A percentile compares a stretch with the other conserved stretches of the same genome.
Conservation (phyloP, 2,113 vertebrate genomes). For the Microtus pennsylvanicus region DNA sequence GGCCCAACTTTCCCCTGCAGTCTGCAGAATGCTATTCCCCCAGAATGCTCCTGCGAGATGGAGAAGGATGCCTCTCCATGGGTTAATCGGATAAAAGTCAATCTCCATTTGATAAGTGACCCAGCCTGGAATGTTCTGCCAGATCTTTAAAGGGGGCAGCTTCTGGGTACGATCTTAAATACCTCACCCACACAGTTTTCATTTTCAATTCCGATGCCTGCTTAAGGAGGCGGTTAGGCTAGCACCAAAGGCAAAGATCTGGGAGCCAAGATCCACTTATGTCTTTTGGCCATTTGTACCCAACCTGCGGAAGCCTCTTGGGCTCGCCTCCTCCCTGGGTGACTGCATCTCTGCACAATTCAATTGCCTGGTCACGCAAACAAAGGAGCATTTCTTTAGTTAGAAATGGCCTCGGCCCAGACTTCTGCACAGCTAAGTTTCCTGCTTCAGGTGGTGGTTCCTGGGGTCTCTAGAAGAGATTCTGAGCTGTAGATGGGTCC, state of each 20-base stretch:
- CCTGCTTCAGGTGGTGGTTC: not conserved
- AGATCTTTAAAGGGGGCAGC: constrained; percentile 49
- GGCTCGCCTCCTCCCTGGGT: not conserved
- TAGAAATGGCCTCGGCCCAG: not conserved
- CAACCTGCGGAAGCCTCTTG: not conserved
- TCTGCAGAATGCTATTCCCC: constrained; percentile 69
- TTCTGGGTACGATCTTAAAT: not conserved
- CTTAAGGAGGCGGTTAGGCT: not conserved
- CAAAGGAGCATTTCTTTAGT: constrained; percentile 61
- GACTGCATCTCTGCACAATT: constrained; percentile 39
- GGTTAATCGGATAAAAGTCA: constrained; percentile 81
- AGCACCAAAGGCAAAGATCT: not conserved
- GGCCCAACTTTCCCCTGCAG: constrained; percentile 76
- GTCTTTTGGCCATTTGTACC: not conserved
- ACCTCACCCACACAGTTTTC: not conserved
- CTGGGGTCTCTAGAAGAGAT: not conserved
- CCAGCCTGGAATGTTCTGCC: constrained; percentile 51
- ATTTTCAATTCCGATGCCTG: not conserved
- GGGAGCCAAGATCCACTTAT: not conserved
- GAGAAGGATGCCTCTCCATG: constrained; percentile 57
- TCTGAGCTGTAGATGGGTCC: not conserved
- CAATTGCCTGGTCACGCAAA: not conserved
- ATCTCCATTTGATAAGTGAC: constrained; percentile 73
- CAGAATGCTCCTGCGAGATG: constrained; percentile 44
- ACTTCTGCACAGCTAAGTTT: not conserved